Conservation (phyloP, 2,888 invertebrate genomes). For the Coelogynopora nodosa region DNA sequence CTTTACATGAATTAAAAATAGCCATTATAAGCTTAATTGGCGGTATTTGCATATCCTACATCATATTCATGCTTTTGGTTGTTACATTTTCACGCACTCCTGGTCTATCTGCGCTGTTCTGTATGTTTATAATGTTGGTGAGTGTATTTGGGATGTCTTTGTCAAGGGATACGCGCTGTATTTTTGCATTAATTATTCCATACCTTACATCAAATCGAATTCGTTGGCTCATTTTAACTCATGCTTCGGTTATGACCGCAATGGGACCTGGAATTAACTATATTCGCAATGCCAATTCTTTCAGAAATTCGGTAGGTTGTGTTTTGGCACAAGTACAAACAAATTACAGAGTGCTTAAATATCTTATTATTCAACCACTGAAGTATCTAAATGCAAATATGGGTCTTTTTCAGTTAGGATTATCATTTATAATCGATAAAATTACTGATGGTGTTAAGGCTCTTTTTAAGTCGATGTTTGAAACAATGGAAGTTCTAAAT, state of each 20-base stretch:
- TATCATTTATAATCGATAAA: background rate
- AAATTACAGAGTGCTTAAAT: background rate
- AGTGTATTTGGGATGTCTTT: background rate
- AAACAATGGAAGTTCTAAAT: background rate
- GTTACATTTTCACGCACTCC: background rate
- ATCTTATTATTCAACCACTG: background rate
- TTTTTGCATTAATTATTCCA: background rate
- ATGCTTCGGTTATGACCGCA: background rate
- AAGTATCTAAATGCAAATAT: background rate
- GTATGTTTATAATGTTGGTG: background rate
- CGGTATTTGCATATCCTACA: background rate
- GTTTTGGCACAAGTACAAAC: background rate
- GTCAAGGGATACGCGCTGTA: background rate
- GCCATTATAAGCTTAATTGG: background rate
- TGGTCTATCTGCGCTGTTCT: background rate
- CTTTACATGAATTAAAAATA: background rate
- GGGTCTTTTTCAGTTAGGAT: background rate
- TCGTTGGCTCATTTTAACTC: background rate
- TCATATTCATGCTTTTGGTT: background rate
- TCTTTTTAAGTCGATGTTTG: background rate
- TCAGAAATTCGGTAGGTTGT: background rate
- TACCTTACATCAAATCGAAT: background rate
- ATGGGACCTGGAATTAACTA: background rate
- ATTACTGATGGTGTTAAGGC: background rate
- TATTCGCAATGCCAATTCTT: background rate